Conservation (phyloP, 2,113 vertebrate species). For the Silurus asotus region DNA sequence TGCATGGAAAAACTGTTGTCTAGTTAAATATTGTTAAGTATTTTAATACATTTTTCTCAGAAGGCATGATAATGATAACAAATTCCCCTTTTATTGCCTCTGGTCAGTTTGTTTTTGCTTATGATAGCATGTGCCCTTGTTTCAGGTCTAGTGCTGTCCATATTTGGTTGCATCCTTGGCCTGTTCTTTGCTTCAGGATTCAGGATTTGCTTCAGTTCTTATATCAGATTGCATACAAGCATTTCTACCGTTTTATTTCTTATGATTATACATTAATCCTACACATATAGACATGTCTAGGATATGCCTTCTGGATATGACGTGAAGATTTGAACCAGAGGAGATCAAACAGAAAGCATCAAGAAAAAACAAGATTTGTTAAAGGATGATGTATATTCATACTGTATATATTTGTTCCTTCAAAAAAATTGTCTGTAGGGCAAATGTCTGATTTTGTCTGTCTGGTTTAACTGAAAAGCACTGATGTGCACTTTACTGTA, state of each 20-base stretch:
- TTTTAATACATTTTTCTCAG: neutral
- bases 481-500: constrained; percentile 34
- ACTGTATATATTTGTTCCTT: neutral
- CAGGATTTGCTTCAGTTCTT: neutral
- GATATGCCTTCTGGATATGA: neutral
- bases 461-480: constrained; percentile 15
- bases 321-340: neutral
- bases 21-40: too few species aligned
- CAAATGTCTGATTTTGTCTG: constrained; percentile 17
- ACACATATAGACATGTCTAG: neutral
- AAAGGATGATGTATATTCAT: constrained; percentile 18
- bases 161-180: neutral
- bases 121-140: neutral
- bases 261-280: neutral
- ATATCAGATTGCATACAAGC: neutral
- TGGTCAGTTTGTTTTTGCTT: neutral
- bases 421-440: neutral
- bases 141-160: neutral
- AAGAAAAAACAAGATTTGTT: neutral
- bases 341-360: neutral
- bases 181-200: neutral
- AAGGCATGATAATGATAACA: neutral
- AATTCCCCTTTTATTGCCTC: neutral
- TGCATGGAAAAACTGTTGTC: too few species aligned
- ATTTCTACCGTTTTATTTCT: neutral